Conservation (phyloP, 1,140 invertebrate genomes). For the Magallana angulata region DNA sequence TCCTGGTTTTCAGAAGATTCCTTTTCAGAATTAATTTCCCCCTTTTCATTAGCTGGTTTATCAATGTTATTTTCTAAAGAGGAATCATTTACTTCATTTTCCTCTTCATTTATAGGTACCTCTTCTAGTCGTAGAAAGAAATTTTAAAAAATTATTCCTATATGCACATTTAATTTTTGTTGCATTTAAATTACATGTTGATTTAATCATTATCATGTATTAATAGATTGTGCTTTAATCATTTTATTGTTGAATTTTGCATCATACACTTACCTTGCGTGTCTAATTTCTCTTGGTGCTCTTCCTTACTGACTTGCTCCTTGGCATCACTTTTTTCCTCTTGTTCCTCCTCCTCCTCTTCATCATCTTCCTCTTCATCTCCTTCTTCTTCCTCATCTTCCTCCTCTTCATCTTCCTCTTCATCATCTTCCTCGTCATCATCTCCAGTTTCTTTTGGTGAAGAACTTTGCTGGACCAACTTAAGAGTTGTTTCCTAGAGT, state of each 20-base stretch:
- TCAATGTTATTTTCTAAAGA: not conserved
- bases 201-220: too few species aligned
- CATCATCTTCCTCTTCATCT: constrained; percentile 54
- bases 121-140: too few species aligned
- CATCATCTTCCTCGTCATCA: not conserved
- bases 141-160: too few species aligned
- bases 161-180: too few species aligned
- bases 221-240: too few species aligned
- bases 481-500: constrained; percentile 62
- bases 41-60: not conserved
- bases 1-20: not conserved
- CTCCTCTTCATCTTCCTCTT: constrained; percentile 61
- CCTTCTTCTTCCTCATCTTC: constrained; percentile 57
- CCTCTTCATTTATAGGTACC: constrained; percentile 11
- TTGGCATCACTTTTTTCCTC: constrained; percentile 62
- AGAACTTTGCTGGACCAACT: constrained; percentile 54
- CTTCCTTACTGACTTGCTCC: constrained; percentile 52
- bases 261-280: too few species aligned
- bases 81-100: not conserved
- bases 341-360: constrained; percentile 57
- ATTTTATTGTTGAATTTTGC: too few species aligned
- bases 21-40: constrained; percentile 16
- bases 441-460: not conserved
- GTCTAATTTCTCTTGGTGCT: constrained; percentile 42
- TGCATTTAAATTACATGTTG: too few species aligned